Base-by-base conservation (phyloP, 2,797 vertebrate genomes). In the Chromobotia macracanthus region DNA sequence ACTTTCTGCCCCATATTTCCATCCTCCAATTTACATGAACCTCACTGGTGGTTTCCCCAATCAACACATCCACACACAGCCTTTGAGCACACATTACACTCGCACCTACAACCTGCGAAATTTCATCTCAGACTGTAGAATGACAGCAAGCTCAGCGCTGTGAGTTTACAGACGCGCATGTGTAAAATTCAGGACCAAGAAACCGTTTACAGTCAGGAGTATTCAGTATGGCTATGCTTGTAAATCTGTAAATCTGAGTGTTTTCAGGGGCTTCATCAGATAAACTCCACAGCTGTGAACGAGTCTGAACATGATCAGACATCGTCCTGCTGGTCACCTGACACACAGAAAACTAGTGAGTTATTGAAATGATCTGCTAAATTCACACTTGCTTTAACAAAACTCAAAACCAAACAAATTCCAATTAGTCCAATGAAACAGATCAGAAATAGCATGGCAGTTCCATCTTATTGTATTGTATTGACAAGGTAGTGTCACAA, bases 21-120 rank as follows among this genome's bases (percentile, higher is more conserved):
- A 80, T 76, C 78, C 72, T 56, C 23, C 72, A 60, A 80, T 80
- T 80, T 67, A 72, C 66, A 19, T 18, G 46, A 12, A 1, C 16
- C 28, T 68, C 69, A 55, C 64, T 66, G 53, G 51, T 68, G 75
- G 5, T 28, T 79, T 72, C 41, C 65, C 5, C 46, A 70, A 31
- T 71, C 48, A 71, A 2, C 72, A 51, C 46, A 31, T 21, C 67
- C 51, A 4, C 63, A 44, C 21, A 51, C 61, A 53, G 6, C 35
- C 7, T 31, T 28, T 50, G 21, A 41, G 50, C 2, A 25, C 53
- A 46, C 11, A 23, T 61, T 25, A 55, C 21, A 2, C 56, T 50
- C 31, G 1, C 75, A 51, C 19, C 8, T 0, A 28, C 25, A 38
- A 3, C n/a, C n/a, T n/a, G n/a, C n/a, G n/a, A n/a, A n/a, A n/a